These are phyloP conservation scores for Lonchura striata DNA, from an alignment of 2,113 vertebrate genomes.

Conservation along the genomic window DNA sequence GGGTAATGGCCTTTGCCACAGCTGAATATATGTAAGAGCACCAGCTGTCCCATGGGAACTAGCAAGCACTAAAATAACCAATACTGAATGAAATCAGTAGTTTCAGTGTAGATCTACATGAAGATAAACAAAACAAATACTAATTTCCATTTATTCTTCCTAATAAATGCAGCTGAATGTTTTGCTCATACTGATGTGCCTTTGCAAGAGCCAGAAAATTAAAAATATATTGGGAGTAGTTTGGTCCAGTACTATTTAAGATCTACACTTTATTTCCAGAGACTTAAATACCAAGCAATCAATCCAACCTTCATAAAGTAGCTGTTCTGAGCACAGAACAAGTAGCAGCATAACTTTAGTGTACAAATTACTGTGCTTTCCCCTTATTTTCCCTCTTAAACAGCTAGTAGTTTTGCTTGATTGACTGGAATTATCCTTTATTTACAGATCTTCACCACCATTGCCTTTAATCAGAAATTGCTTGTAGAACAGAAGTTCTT, in stretches of 20 bases:
- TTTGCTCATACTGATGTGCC: background rate
- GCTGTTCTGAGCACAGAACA: background rate
- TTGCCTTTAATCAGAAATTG: background rate
- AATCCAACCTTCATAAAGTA: background rate
- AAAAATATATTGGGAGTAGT: background rate
- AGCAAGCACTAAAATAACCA: background rate
- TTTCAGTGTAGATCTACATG: background rate
- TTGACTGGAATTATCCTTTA: background rate
- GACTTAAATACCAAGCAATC: background rate
- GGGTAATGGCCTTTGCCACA: background rate
- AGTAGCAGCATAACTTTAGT: background rate
- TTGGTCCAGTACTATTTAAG: background rate
- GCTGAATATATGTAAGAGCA: background rate
- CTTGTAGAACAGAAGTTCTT: background rate
- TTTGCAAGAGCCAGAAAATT: background rate
- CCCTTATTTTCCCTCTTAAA: background rate
- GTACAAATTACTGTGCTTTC: background rate
- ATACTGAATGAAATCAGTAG: background rate
- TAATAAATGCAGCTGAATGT: background rate
- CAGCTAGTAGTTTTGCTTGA: background rate
- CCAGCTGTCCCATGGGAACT: accelerated
- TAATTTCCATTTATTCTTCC: background rate
- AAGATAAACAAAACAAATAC: background rate
- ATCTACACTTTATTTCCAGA: background rate
- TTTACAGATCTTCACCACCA: background rate